A percentile compares a stretch with the other conserved stretches of the same genome.
Conservation (phyloP, 64 coral and sea anemone species). For the Porites australiensis region DNA sequence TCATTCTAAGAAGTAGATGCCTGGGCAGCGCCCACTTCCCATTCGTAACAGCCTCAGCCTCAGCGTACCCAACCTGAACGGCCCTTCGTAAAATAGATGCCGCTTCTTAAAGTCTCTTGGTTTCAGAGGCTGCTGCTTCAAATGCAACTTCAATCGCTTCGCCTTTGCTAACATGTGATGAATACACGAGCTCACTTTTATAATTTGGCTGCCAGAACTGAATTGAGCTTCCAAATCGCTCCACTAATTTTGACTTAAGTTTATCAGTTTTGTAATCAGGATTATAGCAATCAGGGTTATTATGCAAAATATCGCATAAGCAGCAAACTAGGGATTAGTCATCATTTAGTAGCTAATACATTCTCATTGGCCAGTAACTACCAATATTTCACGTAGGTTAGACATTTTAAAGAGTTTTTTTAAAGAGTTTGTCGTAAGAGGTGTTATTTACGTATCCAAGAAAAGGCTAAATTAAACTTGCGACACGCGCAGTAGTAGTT, state of each 20-base stretch:
- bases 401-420: no score
- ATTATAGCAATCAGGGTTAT: conserved; percentile 6
- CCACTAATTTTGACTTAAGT: background rate
- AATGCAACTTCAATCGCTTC: background rate
- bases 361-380: no score
- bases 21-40: background rate
- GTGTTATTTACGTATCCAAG: no score
- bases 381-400: no score
- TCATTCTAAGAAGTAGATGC: background rate
- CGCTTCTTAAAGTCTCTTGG: background rate
- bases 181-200: background rate
- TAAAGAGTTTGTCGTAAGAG: no score
- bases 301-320: background rate
- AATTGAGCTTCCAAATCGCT: background rate
- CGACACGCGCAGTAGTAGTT: no score
- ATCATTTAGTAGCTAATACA: no score
- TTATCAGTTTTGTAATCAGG: conserved; percentile 5
- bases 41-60: background rate
- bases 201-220: background rate
- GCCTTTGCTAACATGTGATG: background rate
- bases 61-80: background rate
- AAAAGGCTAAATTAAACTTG: no score
- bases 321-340: no score
- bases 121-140: background rate
- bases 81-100: background rate